These are phyloP conservation scores for Bombus turneri DNA, from an alignment of 1,140 invertebrate genomes.

Conservation along the genomic window DNA sequence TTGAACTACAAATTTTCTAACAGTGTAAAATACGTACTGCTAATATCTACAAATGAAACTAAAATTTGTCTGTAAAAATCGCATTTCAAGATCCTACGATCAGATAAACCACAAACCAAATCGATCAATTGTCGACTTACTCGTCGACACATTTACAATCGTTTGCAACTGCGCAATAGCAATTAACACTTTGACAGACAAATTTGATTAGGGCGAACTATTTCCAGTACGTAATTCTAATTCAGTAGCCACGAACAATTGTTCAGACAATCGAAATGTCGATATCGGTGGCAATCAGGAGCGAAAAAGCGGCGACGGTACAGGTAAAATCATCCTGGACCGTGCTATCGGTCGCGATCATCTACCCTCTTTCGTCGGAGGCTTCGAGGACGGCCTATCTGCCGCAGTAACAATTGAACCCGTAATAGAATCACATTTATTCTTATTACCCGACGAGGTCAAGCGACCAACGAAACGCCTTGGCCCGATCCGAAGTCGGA, in stretches of 20 bases:
- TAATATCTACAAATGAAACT: neutral
- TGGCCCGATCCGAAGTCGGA: slow-evolving; percentile 50
- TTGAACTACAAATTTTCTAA: neutral
- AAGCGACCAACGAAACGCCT: slow-evolving; percentile 71
- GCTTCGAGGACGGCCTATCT: slow-evolving; percentile 75
- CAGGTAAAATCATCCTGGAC: slow-evolving; percentile 57
- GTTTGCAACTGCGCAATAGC: too few relatives aligned
- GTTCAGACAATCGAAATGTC: neutral
- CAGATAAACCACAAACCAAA: neutral
- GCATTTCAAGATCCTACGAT: neutral
- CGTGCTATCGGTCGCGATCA: slow-evolving; percentile 76
- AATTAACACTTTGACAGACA: neutral
- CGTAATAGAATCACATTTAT: slow-evolving; percentile 83
- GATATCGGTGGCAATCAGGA: slow-evolving; percentile 25
- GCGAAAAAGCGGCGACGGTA: slow-evolving; percentile 16
- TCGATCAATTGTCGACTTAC: neutral
- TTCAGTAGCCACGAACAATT: neutral
- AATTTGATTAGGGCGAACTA: slow-evolving; percentile 1
- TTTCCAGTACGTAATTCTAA: neutral
- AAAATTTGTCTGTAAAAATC: neutral
- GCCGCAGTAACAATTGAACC: slow-evolving; percentile 82
- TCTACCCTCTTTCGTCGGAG: slow-evolving; percentile 68
- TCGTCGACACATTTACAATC: too few relatives aligned
- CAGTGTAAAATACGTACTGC: too few relatives aligned
- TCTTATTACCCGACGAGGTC: slow-evolving; percentile 83